Evolutionary conservation across 1,140 invertebrate species (phyloP), one percentile per base, ranked within the genome.

Genomic region (Drosophila insularis): DNA sequence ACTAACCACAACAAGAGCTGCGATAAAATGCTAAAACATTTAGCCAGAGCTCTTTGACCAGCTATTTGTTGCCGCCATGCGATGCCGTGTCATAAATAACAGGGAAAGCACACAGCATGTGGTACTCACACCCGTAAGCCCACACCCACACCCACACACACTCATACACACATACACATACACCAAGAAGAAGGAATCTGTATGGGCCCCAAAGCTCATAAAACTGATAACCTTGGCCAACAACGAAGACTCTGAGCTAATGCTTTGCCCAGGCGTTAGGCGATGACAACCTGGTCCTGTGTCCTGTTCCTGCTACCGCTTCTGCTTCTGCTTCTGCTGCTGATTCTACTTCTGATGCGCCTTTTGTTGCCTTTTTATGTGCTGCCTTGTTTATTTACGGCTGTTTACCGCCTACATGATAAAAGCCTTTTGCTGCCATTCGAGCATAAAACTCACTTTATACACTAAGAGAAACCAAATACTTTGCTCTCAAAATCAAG

Each of bases 391-490:
- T 89, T 89, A 89, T 89, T 89, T 89, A 89, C 80, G 77, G 78
- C 84, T 80, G 70, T 89, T 89, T 77, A 72, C 84, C 84, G 80
- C 84, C 82, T 80, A 89, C 84, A 80, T 70, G 84, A 89, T 89
- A 89, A 89, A 89, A 89, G 80, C 84, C 77, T 89, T 87, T 82
- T 63, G 65, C 64, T 10, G 43, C 46, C 78, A 75, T 60, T 54
- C 8, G 71, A 64, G 78, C 77, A 82, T 87, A 79, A 71, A 81
- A 74, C 27, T 39, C 31, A 31, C 39, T 46, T 46, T 67, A 63
- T 23, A 54, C 65, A 54, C 50, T 40, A 32, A 39, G 71, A 54
- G 54, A 73, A 64, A 70, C 68, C 59, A 46, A 50, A 11, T 2
- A 50, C 10, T 17, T 46, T 46, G 43, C 43, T 46, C 43, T 46